Evolutionary conservation across 2,797 vertebrate genomes (phyloP).

Genomic region (Antennarius maculatus): DNA sequence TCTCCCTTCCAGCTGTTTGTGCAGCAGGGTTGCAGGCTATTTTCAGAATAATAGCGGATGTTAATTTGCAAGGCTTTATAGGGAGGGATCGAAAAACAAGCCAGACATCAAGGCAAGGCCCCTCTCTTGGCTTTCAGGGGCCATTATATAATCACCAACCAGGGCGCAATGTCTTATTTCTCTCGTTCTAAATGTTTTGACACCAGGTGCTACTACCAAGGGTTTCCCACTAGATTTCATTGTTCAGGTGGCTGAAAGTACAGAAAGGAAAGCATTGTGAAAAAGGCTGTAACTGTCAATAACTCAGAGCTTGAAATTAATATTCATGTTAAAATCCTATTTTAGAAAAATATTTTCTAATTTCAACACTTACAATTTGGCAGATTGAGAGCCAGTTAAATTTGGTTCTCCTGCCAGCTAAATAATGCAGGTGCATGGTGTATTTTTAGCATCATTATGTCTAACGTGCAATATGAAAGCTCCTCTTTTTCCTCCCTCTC

Average conservation of each 20-base stretch:
- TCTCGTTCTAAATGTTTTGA: conserved; percentile 48
- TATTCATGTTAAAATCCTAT: no score
- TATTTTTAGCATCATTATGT: conserved; percentile 67
- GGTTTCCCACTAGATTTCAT: conserved; percentile 6
- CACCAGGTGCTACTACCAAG: conserved; percentile 46
- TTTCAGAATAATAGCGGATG: conserved; percentile 78
- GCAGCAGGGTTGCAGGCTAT: conserved; percentile 73
- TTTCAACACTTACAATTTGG: conserved; percentile 38
- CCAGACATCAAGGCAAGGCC: conserved; percentile 56
- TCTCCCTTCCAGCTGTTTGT: conserved; percentile 74
- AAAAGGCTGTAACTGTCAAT: no score
- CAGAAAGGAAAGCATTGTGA: not conserved
- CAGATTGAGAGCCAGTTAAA: conserved; percentile 42
- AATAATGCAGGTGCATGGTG: conserved; percentile 63
- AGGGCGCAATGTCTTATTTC: conserved; percentile 50
- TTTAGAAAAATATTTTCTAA: not conserved
- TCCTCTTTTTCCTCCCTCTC: conserved; percentile 13
- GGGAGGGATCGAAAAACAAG: conserved; percentile 66
- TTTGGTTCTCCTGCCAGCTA: conserved; percentile 46
- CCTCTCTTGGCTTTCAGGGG: conserved; percentile 63
- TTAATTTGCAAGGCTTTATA: conserved; percentile 79
- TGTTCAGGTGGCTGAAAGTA: conserved; percentile 12
- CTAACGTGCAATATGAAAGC: conserved; percentile 50
- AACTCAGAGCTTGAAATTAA: no score
- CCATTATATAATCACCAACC: conserved; percentile 68